phyloP scores from a whole-genome alignment of 2,888 invertebrate genomes.

The Heliothis peltigera region DNA sequence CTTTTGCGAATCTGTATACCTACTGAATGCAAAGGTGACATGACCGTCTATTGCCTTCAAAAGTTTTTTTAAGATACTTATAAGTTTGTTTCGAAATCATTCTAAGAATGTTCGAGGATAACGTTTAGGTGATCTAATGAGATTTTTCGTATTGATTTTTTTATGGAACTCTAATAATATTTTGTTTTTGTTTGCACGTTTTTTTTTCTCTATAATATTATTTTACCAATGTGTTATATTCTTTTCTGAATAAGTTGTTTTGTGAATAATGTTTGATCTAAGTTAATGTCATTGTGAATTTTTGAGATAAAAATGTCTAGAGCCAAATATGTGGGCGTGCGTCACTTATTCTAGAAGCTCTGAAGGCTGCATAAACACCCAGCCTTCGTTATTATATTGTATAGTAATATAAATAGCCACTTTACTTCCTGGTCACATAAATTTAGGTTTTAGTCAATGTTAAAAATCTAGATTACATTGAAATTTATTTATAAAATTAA shows the following conservation, averaged over 20 bases:
- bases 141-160: not conserved
- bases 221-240: no score
- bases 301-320: no score
- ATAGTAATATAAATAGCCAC: not conserved
- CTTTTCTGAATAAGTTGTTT: no score
- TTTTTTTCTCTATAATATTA: no score
- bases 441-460: constrained; percentile 3
- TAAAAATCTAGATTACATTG: constrained; percentile 11
- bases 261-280: no score
- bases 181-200: no score
- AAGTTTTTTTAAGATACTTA: not conserved
- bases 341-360: no score
- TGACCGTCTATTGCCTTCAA: constrained; percentile 25
- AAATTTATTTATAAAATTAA: constrained; percentile 1
- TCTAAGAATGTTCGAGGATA: not conserved
- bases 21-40: constrained; percentile 36
- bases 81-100: not conserved
- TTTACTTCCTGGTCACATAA: not conserved
- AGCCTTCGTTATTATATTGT: not conserved
- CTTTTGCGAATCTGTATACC: constrained; percentile 57
- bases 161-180: no score
- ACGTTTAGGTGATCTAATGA: not conserved
- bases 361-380: no score
- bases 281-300: no score
- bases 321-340: no score